Base-by-base conservation (phyloP, 2,113 vertebrate species). In the Rhea pennata region DNA sequence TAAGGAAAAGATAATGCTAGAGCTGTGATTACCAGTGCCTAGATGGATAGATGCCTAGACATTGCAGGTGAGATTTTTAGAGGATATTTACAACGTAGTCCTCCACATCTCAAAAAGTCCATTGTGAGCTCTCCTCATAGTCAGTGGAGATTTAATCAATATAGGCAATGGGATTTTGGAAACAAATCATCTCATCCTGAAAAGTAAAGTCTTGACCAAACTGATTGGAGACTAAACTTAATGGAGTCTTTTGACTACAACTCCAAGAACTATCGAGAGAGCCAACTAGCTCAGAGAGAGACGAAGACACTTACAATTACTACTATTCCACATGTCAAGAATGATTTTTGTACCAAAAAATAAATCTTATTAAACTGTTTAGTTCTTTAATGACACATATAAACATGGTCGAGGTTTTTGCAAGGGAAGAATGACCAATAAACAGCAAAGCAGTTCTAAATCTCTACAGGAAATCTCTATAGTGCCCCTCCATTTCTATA, bases 121-220 rank as follows among this genome's bases (percentile, higher is more conserved):
- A 1, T 66, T 67, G 62, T n/a, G 33, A 12, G 1, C 13, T 86
- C 48, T 80, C 50, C 74, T 56, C 48, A 29, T 42, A 51, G 21
- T 71, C 64, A 77, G 2, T n/a, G 12, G 2, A 21, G 54, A 53
- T 42, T 62, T 53, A 83, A 71, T 64, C 0, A 0, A 46, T 81
- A 46, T 6, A 77, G 72, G 66, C 7, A 54, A 42, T 31, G n/a
- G n/a, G 71, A 48, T 69, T 71, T 78, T 74, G 54, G 39, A 23
- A 87, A 84, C 24, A 8, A 75, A 22, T 83, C 1, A 39, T 85
- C 56, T 66, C 73, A 39, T 65, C 61, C 84, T 92, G 75, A 75
- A 91, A 88, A 91, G 5, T 84, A 81, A 87, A 36, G 36, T 36
- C 91, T 8, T 59, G 10, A 48, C 78, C 42, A 39, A 10, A 36